phyloP scores from a whole-genome alignment of 2,797 vertebrate genomes.

The Chaetophractus vellerosus region DNA sequence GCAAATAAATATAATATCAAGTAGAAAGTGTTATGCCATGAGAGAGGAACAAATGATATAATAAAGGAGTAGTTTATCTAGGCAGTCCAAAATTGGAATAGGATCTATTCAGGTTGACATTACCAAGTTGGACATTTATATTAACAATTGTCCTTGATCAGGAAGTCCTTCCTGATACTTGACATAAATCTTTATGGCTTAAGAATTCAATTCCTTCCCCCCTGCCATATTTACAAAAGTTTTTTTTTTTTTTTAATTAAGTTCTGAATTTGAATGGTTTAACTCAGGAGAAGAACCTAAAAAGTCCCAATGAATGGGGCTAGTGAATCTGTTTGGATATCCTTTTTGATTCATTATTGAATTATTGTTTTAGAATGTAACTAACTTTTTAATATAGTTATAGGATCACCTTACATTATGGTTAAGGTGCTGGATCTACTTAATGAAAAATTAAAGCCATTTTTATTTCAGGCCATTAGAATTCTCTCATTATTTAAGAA shows the following conservation, averaged over 20 bases:
- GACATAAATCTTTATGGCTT: background rate
- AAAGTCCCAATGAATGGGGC: background rate
- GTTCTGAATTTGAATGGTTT: slow-evolving; percentile 50
- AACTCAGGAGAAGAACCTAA: slow-evolving; percentile 7
- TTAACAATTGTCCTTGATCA: background rate
- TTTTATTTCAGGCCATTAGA: slow-evolving; percentile 54
- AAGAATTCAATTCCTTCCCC: slow-evolving; percentile 37
- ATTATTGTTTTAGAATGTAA: slow-evolving; percentile 15
- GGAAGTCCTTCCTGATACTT: background rate
- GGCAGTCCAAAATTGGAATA: background rate
- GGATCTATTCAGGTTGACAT: background rate
- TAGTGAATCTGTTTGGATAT: background rate
- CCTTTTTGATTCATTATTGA: background rate
- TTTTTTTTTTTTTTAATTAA: background rate
- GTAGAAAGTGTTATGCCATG: background rate
- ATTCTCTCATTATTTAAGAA: slow-evolving; percentile 60
- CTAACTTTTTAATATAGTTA: slow-evolving; percentile 11
- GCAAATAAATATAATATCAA: background rate
- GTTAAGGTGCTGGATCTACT: slow-evolving; percentile 35
- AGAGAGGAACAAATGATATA: background rate
- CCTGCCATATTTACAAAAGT: slow-evolving; percentile 25
- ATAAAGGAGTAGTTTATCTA: background rate
- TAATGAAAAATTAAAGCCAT: slow-evolving; percentile 48
- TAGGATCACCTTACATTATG: slow-evolving; percentile 46
- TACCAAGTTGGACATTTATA: slow-evolving; percentile 26